phyloP scores from a whole-genome alignment of 2,888 invertebrate species.

The Scaptomyza flava region DNA sequence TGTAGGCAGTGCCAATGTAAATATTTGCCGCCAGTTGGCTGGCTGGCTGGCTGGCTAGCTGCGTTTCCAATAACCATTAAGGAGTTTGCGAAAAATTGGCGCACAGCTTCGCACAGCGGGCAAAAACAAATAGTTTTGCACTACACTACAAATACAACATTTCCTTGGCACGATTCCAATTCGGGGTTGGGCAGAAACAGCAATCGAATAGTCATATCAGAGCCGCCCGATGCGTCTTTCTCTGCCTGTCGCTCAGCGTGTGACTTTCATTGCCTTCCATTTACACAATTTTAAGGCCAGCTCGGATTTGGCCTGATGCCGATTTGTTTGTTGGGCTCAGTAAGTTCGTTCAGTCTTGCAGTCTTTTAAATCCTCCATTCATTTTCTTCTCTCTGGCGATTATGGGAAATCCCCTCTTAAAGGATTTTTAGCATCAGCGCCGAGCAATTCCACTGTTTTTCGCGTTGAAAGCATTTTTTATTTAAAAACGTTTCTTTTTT shows the following conservation, averaged over 20 bases:
- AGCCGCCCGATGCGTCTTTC: conserved; percentile 3
- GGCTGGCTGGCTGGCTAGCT: conserved; percentile 40
- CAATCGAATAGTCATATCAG: conserved; percentile 49
- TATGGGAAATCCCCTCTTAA: conserved; percentile 42
- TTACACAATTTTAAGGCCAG: conserved; percentile 54
- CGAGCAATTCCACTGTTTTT: conserved; percentile 4
- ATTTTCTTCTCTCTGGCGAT: conserved; percentile 26
- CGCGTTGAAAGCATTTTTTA: conserved; percentile 14
- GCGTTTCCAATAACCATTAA: conserved; percentile 68
- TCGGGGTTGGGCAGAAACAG: neutral
- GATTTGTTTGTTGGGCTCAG: conserved; percentile 30
- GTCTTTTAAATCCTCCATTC: conserved; percentile 8
- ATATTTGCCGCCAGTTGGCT: conserved; percentile 65
- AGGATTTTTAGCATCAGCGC: conserved; percentile 63
- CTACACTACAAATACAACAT: conserved; percentile 70
- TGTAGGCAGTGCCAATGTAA: conserved; percentile 43
- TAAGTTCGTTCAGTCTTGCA: conserved; percentile 20
- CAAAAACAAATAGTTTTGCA: conserved; percentile 73
- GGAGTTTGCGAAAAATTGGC: conserved; percentile 70
- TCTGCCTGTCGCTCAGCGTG: conserved; percentile 59
- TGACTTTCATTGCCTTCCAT: conserved; percentile 52
- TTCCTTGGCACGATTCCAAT: conserved; percentile 55
- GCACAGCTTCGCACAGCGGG: conserved; percentile 70
- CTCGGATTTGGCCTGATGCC: conserved; percentile 11
- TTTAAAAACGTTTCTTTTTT: neutral